Evolutionary conservation across 2,888 invertebrate species (phyloP), one percentile per base, ranked within the genome.

Genomic region (Pollenia labialis): DNA sequence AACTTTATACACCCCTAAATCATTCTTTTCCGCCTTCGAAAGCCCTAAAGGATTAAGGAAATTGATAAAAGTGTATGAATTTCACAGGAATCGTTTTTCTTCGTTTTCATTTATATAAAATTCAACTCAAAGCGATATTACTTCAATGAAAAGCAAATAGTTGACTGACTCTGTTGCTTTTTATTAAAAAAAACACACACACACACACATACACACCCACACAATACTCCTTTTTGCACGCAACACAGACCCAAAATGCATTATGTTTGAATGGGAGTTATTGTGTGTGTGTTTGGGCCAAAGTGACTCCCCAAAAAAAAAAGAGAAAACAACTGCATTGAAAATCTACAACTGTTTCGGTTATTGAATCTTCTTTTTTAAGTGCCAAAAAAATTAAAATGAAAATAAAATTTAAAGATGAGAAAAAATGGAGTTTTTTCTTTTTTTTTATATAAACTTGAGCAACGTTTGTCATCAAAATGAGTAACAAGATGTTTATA

Each of bases 81-180:
- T 74, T 80, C 79, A 11, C 48, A 68, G 79, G 68, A 68, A 79
- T 68, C 75, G 68, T 68, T 81, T 81, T 64, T 60, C 46, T 54
- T 46, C 46, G 9, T 60, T 74, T 86, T 76, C 68, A 58, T 82
- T 75, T 83, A 12, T 71, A 76, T 76, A 80, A 56, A 81, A 76
- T 72, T 66, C 58, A 60, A 76, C 83, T 83, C 80, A 83, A 83
- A 80, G 83, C 80, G 44, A 81, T 76, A 66, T 56, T 60, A 83
- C 83, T 83, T 80, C 83, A 83, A 76, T 86, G 76, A 72, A 83
- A 83, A 83, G 75, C 83, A 86, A 86, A 83, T 82, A 86, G 83
- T 83, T 86, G 80, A 74, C 77, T 85, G 10, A 71, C 68, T 75
- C 42, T 48, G n/a, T 60, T 58, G 8, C 2, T 44, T 52, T 40